A percentile compares a stretch with the other conserved stretches of the same genome.
Evolutionary conservation across 1,140 invertebrate genomes (phyloP).

Genomic region (Aphaenogaster floridana): DNA sequence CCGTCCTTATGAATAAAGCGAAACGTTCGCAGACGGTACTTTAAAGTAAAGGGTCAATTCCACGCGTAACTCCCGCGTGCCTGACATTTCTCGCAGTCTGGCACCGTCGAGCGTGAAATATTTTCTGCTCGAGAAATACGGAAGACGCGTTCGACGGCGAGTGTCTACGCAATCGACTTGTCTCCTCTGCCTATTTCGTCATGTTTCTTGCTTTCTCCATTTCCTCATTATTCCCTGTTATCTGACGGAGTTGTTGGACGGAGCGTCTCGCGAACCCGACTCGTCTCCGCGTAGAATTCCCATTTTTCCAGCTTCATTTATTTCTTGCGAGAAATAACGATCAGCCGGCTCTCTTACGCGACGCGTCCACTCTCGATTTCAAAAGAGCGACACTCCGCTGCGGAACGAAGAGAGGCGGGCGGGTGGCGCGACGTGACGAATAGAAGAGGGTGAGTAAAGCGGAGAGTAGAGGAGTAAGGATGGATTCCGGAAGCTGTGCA

Average conservation of each 20-base stretch:
- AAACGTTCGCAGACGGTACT: conserved; percentile 6
- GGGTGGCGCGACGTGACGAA: not conserved
- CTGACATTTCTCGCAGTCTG: conserved; percentile 45
- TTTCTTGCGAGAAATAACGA: conserved; percentile 14
- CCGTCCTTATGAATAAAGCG: conserved; percentile 3
- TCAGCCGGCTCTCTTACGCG: not conserved
- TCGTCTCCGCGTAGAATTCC: not conserved
- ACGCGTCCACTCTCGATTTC: conserved; percentile 40
- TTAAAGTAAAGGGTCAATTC: conserved; percentile 58
- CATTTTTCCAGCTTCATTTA: not conserved
- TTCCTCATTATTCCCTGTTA: conserved; percentile 34
- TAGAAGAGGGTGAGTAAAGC: not conserved
- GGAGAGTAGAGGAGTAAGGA: not conserved
- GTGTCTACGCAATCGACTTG: conserved; percentile 42
- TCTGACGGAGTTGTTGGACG: no score
- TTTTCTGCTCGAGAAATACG: conserved; percentile 36
- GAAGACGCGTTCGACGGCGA: conserved; percentile 31
- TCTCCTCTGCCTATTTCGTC: conserved; percentile 32
- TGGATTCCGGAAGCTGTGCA: conserved; percentile 6
- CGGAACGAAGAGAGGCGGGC: not conserved
- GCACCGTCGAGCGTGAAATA: conserved; percentile 52
- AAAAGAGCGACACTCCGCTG: not conserved
- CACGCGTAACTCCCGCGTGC: conserved; percentile 26
- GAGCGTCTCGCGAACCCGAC: not conserved
- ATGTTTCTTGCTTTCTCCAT: conserved; percentile 26